Base-by-base conservation (phyloP, 2,797 vertebrate species). In the Buphagus erythrorhynchus region DNA sequence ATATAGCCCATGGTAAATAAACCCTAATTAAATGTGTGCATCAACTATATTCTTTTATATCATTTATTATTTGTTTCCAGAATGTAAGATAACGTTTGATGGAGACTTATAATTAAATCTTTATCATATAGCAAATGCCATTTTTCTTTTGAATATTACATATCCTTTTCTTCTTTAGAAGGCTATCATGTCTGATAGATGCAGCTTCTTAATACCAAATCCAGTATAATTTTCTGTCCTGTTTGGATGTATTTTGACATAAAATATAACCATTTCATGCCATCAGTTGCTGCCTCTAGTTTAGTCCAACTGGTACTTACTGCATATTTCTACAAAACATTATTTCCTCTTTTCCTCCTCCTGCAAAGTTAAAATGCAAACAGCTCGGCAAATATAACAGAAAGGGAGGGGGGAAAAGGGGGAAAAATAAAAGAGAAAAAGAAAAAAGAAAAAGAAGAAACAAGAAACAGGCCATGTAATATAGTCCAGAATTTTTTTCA, bases 221-320 rank as follows among this genome's bases (percentile, higher is more conserved):
- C 79, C 80, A 71, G 67, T 12, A 58, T 73, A 87, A 86, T 80
- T 88, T 97, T 94, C 71, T 93, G 65, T 80, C 52, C 63, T 82
- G 52, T 90, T 91, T 89, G 83, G 72, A 96, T 91, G 85, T 66
- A 83, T 84, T 94, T 76, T 84, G 86, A 91, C 58, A 86, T 29
- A 75, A 91, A 92, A 48, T 36, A 90, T 55, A 46, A 81, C 52
- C 26, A 78, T 85, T 97, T 82, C n/a, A 42, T n/a, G 65, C 80
- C 85, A 81, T 62, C 69, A 63, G 2, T n/a, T 67, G 38, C 78
- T 74, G 68, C 48, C 46, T 67, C 24, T 33, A 68, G 73, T 95
- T 97, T 91, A 94, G 80, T 83, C 66, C 67, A 74, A 73, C 13
- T 83, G 45, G 43, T 91, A 97, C 97, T 97, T 95, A 92, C 85